Evolutionary conservation across 2,113 vertebrate genomes (phyloP), one percentile per base, ranked within the genome.

Genomic region (Chaetodon auriga): DNA sequence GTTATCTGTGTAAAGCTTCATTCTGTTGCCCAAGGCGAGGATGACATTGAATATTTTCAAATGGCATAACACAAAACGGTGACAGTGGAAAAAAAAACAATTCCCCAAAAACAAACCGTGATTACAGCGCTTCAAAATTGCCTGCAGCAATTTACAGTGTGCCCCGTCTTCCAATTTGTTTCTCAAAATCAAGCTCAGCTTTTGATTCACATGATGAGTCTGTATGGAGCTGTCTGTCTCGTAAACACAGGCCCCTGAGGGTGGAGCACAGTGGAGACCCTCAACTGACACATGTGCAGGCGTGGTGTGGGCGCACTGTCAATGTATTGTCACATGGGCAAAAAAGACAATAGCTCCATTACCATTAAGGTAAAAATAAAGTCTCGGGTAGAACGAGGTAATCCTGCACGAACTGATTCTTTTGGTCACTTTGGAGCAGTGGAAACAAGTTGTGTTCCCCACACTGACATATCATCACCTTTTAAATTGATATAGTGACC

Each of bases 21-120:
- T 70, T 81, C 57, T 73, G 14, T 66, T 75, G 53, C 65, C 57
- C 60, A 61, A 74, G 57, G 82, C 72, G 4, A 81, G 57, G 63
- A 75, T 82, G 80, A 77, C 80, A 90, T 61, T 86, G 75, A 84
- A 78, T 85, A 82, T 82, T 84, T 83, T 61, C 43, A 85, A 84
- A 78, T 60, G 53, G 36, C 66, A 62, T 7, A 36, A 61, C 57
- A 76, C 7, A 73, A 81, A 86, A 65, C 1, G 7, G 62, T 43
- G 68, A 85, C 66, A 68, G 60, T 62, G 51, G 38, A 53, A 53
- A 38, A 53, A 38, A 84, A 90, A 88, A 80, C 64, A 64, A 75
- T 74, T 79, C 41, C 64, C 84, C 41, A 64, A 66, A 87, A 83
- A 54, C 41, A 83, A 89, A 46, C 65, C 57, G n/a, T 88, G 85